Evolutionary conservation across 2,888 invertebrate genomes (phyloP), one percentile per base, ranked within the genome.

Genomic region (Lasioglossum morio): DNA sequence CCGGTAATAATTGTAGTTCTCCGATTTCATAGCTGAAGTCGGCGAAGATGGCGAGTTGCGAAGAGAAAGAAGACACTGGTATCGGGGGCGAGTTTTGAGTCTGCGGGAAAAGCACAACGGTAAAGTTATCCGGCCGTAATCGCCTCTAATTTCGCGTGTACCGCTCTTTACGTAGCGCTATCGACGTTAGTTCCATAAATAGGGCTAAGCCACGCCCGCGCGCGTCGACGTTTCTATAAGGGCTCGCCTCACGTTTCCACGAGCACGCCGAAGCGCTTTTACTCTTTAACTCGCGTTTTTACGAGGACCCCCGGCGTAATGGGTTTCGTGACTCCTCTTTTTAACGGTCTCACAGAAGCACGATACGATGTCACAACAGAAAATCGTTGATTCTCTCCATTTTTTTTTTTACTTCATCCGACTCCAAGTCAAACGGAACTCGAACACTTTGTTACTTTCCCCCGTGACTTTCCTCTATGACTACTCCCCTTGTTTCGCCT

Each of bases 231-330:
- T 85, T 77, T 79, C 84, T 70, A 40, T 77, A 70, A 85, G 66
- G 43, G 72, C 27, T 73, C 66, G 34, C 83, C 72, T 79, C 79
- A 14, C 60, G 75, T 85, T 85, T 60, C 46, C 69, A 63, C 76
- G 37, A 70, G 74, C 79, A 73, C 76, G 73, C n/a, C 8, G 69
- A 69, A 79, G 53, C 83, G 70, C 82, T 75, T 85, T 85, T 84
- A 82, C 78, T 82, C 83, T 79, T 85, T 77, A 85, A 83, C 84
- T 77, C 84, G 79, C 79, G 85, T 83, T 85, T 85, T 85, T 85
- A 85, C 85, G 84, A 85, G 77, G 79, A 79, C 76, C 79, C 3
- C 73, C 34, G 48, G 70, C 79, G 76, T 85, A 84, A 85, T 83
- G 76, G 79, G 57, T 76, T 83, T 69, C 48, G 72, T 57, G 53